Conservation (phyloP, 2,113 vertebrate species). For the Vimba vimba region DNA sequence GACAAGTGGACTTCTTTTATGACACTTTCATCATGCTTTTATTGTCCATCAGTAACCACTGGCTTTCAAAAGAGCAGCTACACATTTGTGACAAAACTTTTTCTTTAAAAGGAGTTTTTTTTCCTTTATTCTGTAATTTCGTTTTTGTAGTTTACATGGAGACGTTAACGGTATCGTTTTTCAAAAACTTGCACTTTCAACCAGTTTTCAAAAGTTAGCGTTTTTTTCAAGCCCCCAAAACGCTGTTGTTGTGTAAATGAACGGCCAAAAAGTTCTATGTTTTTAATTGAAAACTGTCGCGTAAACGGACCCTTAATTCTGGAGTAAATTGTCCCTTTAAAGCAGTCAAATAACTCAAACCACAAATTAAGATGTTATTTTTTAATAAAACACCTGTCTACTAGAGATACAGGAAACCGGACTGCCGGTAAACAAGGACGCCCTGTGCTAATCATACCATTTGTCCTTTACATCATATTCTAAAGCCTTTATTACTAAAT, state of each 20-base stretch:
- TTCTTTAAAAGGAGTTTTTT: too few relatives aligned
- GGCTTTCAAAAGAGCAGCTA: constrained; percentile 1
- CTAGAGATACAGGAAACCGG: background rate
- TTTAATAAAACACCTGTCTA: background rate
- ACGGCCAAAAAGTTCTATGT: too few relatives aligned
- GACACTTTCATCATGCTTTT: background rate
- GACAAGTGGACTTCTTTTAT: background rate
- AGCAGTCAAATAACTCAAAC: background rate
- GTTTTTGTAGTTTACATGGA: too few relatives aligned
- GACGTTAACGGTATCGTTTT: too few relatives aligned
- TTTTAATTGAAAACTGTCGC: too few relatives aligned
- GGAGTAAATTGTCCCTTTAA: background rate
- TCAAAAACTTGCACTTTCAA: too few relatives aligned
- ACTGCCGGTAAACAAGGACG: background rate
- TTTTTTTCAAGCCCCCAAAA: too few relatives aligned
- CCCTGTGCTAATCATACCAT: background rate
- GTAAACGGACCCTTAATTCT: background rate
- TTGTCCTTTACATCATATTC: constrained; percentile 5
- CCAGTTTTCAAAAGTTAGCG: too few relatives aligned
- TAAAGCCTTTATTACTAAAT: constrained; percentile 17
- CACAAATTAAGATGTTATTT: background rate
- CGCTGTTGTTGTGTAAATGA: too few relatives aligned
- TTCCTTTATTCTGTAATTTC: too few relatives aligned
- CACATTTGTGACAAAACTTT: background rate
- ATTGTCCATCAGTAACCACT: background rate